Percentiles rank a stretch among this genome's conserved stretches.
phyloP scores from a whole-genome alignment of 2,113 vertebrate species.

The Suncus etruscus region DNA sequence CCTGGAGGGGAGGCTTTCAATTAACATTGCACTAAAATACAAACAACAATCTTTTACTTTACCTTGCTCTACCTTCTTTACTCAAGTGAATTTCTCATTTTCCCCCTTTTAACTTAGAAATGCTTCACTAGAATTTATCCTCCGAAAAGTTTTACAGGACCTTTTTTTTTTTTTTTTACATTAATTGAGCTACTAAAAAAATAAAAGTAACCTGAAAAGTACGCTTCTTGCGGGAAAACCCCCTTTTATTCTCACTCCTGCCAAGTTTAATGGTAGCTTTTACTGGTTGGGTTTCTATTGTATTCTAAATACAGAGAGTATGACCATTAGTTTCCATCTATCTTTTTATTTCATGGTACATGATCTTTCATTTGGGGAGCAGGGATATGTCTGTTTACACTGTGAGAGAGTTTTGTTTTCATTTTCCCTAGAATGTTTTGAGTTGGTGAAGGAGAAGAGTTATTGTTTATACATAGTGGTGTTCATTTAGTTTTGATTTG shows the following conservation, averaged over 20 bases:
- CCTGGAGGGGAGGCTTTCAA: too few relatives aligned
- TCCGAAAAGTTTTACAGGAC: neutral
- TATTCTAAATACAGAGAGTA: neutral
- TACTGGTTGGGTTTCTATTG: neutral
- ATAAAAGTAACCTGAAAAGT: neutral
- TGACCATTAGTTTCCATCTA: neutral
- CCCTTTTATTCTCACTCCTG: neutral
- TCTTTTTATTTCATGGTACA: neutral
- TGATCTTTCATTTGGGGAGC: neutral
- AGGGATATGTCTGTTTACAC: neutral
- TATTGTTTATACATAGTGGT: neutral
- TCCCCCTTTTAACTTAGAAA: slow-evolving; percentile 17
- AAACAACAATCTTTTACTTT: too few relatives aligned
- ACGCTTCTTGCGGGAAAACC: neutral
- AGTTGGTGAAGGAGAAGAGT: neutral
- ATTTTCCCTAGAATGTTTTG: neutral
- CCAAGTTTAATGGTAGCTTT: neutral
- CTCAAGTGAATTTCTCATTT: too few relatives aligned
- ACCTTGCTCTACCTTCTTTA: too few relatives aligned
- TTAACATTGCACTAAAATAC: too few relatives aligned
- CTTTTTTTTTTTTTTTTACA: neutral
- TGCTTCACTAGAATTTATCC: neutral
- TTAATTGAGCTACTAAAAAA: slow-evolving; percentile 2
- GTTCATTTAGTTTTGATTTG: neutral
- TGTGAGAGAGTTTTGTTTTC: neutral